These are phyloP conservation scores for Synanthedon vespiformis DNA, from an alignment of 2,888 invertebrate species.

Conservation along the genomic window DNA sequence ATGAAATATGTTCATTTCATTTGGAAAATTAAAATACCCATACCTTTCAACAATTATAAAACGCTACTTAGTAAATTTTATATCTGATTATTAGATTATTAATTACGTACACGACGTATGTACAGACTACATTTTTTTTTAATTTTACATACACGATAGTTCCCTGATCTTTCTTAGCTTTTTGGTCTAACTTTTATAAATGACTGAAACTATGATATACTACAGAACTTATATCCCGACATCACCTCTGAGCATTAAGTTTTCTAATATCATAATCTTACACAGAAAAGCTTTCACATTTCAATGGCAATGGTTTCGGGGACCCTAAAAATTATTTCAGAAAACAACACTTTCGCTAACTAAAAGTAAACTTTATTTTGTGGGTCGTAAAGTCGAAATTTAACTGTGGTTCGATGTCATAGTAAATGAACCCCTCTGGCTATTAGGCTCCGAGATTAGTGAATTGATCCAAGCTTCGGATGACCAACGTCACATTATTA, in stretches of 20 bases:
- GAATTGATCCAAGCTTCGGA: conserved; percentile 54
- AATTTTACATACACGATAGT: no score
- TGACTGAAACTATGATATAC: not conserved
- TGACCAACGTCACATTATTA: conserved; percentile 63
- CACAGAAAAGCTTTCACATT: conserved; percentile 67
- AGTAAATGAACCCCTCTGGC: conserved; percentile 30
- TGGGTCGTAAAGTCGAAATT: conserved; percentile 4
- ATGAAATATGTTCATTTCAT: not conserved
- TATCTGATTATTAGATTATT: no score
- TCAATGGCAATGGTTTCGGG: conserved; percentile 30
- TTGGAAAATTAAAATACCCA: not conserved
- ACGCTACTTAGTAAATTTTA: no score
- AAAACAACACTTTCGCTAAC: conserved; percentile 10
- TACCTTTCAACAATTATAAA: no score
- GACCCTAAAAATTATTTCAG: conserved; percentile 47
- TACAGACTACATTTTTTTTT: no score
- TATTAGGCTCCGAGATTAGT: conserved; percentile 63
- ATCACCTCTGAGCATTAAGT: conserved; percentile 16
- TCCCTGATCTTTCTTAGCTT: no score
- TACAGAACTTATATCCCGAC: not conserved
- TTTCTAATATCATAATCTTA: conserved; percentile 65
- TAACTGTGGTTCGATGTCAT: conserved; percentile 6
- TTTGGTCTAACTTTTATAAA: not conserved
- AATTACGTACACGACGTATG: no score
- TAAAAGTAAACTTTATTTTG: conserved; percentile 17